These are phyloP conservation scores for Chrysoperla carnea DNA, from an alignment of 1,140 invertebrate genomes.

Conservation along the genomic window DNA sequence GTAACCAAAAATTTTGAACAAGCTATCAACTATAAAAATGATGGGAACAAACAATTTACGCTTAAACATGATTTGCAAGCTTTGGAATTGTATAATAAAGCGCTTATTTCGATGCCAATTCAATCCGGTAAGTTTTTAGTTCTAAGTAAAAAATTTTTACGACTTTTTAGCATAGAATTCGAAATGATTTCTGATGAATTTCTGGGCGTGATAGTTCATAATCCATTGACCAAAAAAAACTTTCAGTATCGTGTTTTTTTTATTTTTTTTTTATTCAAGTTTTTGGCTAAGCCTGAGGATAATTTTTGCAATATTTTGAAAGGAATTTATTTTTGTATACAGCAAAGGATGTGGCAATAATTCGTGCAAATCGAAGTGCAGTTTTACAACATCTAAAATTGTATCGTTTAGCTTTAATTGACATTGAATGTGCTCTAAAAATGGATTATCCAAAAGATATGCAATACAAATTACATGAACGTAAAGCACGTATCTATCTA, in stretches of 20 bases:
- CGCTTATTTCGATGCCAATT: conserved; percentile 41
- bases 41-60: conserved; percentile 64
- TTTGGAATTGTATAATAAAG: conserved; percentile 52
- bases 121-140: conserved; percentile 33
- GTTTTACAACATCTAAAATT: conserved; percentile 62
- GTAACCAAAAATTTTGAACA: conserved; percentile 37
- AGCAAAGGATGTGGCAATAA: conserved; percentile 43
- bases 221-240: too few relatives aligned
- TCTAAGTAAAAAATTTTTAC: conserved; percentile 4
- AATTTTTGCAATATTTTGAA: conserved; percentile 1
- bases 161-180: too few relatives aligned
- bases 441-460: conserved; percentile 56
- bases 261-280: too few relatives aligned
- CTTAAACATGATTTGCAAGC: conserved; percentile 57
- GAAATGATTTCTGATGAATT: too few relatives aligned
- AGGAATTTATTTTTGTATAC: conserved; percentile 6
- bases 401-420: conserved; percentile 42
- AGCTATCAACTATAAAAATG: conserved; percentile 45
- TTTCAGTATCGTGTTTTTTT: too few relatives aligned
- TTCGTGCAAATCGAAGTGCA: conserved; percentile 76
- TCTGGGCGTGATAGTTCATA: too few relatives aligned
- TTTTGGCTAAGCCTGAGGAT: neutral
- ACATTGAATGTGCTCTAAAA: conserved; percentile 50
- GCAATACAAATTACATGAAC: conserved; percentile 57
- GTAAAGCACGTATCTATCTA: conserved; percentile 56